phyloP scores from a whole-genome alignment of 1,140 invertebrate species.

The Pectinophora gossypiella region DNA sequence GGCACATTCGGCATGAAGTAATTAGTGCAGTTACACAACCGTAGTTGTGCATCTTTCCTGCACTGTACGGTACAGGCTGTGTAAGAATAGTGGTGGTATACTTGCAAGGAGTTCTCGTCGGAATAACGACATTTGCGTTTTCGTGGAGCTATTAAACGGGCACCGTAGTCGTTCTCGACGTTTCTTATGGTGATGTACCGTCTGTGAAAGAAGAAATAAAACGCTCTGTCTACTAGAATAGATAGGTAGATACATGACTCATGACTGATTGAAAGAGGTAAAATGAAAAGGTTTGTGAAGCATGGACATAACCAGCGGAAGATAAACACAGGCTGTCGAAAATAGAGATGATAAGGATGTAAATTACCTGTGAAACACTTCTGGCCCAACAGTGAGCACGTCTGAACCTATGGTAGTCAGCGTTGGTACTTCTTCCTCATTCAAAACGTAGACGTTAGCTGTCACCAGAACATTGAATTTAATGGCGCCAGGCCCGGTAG shows the following conservation, averaged over 20 bases:
- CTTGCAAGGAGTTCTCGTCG: slow-evolving; percentile 78
- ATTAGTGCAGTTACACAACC: slow-evolving; percentile 80
- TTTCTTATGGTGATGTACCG: slow-evolving; percentile 76
- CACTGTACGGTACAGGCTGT: slow-evolving; percentile 82
- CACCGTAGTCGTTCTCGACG: slow-evolving; percentile 77
- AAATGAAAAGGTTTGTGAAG: too few relatives aligned
- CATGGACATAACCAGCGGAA: too few relatives aligned
- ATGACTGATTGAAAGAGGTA: too few relatives aligned
- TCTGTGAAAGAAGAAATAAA: slow-evolving; percentile 45
- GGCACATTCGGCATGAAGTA: slow-evolving; percentile 79
- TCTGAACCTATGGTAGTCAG: slow-evolving; percentile 78
- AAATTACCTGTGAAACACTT: slow-evolving; percentile 71
- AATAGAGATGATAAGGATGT: too few relatives aligned
- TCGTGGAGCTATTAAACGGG: slow-evolving; percentile 71
- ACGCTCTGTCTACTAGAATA: too few relatives aligned
- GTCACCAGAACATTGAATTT: slow-evolving; percentile 75
- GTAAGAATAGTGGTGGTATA: slow-evolving; percentile 80
- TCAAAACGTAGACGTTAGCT: slow-evolving; percentile 77
- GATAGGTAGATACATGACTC: too few relatives aligned
- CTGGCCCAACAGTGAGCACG: slow-evolving; percentile 68
- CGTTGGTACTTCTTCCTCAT: slow-evolving; percentile 79
- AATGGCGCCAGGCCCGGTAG: slow-evolving; percentile 75
- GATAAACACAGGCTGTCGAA: too few relatives aligned
- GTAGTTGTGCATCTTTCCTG: slow-evolving; percentile 77
- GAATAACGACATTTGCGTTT: slow-evolving; percentile 79